Evolutionary conservation across 30 jellyfish, hydroid and myxozoan species (phyloP).

Genomic region (Hydractinia echinata): DNA sequence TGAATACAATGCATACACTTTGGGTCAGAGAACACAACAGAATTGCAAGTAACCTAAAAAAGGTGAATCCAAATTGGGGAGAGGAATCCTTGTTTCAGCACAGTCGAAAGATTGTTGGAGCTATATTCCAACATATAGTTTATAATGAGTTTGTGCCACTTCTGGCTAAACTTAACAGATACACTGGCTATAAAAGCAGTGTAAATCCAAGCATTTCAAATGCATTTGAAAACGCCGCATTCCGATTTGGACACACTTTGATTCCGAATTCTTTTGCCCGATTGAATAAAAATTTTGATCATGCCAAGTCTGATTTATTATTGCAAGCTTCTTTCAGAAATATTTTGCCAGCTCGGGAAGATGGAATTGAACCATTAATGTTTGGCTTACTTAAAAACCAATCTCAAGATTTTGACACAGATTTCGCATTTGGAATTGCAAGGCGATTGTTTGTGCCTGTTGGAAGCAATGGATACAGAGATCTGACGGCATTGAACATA

Average conservation of each 20-base stretch:
- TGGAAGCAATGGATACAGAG: slow-evolving; percentile 42
- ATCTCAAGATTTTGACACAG: slow-evolving; percentile 40
- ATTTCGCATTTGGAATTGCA: slow-evolving; percentile 14
- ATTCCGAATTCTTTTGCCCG: not conserved
- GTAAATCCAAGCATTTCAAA: not conserved
- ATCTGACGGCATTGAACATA: slow-evolving; percentile 68
- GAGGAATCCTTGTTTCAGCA: slow-evolving; percentile 26
- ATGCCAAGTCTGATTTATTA: not conserved
- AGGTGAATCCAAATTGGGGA: slow-evolving; percentile 11
- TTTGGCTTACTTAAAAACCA: slow-evolving; percentile 57
- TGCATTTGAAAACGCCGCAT: slow-evolving; percentile 32
- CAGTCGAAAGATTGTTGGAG: slow-evolving; percentile 35
- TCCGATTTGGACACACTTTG: slow-evolving; percentile 29
- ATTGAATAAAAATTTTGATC: slow-evolving; percentile 22
- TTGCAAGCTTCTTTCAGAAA: slow-evolving; percentile 25
- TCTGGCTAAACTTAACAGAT: not conserved
- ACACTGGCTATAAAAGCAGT: slow-evolving; percentile 1
- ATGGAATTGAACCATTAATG: slow-evolving; percentile 63
- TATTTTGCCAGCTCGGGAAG: slow-evolving; percentile 40
- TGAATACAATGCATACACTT: slow-evolving; percentile 29
- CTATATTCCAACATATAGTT: slow-evolving; percentile 21
- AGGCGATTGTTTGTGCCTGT: slow-evolving; percentile 27
- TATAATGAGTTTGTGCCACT: slow-evolving; percentile 20
- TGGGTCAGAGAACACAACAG: slow-evolving; percentile 29
- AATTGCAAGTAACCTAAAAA: not conserved